Base-by-base conservation (phyloP, 2,797 vertebrate genomes). In the Gymnothorax javanicus region DNA sequence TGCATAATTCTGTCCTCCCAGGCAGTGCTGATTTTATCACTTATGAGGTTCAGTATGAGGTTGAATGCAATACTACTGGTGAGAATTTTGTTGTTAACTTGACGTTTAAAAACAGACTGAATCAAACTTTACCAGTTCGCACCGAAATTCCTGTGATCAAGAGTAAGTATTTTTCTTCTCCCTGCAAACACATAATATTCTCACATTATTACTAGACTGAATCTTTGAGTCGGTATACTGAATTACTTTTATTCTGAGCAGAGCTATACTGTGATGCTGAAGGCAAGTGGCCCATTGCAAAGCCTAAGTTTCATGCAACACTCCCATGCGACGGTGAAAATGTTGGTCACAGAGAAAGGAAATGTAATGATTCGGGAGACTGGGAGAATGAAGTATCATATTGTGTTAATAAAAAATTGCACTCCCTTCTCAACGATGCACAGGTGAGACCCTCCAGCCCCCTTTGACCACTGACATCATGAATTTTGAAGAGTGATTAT, bases 371-470 rank as follows among this genome's bases (percentile, higher is more conserved):
- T n/a, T 0, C 0, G 0, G 0, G 0, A 0, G 0, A 0, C 0
- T 95, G 95, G 95, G 0, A 0, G 0, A 0, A 0, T 0, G 86
- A 85, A 85, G 6, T 73, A 62, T 84, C 79, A 43, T 0, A 59
- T 3, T 96, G 96, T 13, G n/a, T 95, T 82, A 92, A 33, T 7
- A 0, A 71, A n/a, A 0, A 90, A 11, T 57, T 97, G 59, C 59
- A 54, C 5, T 9, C 56, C 3, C 0, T 96, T 60, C 0, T 52
- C 9, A 13, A 54, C 0, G 7, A 52, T 43, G 93, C 95, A 84
- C 25, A 88, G 0, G 96, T 96, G 85, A 93, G 93, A 89, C 33
- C 33, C 27, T 62, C 52, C 88, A 13, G 0, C 58, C n/a, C n/a
- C 7, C 23, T 25, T 58, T 23, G 58, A 25, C 57, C 23, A 57